These are phyloP conservation scores for Pimpla rufipes DNA, from an alignment of 2,888 invertebrate genomes.

Conservation along the genomic window DNA sequence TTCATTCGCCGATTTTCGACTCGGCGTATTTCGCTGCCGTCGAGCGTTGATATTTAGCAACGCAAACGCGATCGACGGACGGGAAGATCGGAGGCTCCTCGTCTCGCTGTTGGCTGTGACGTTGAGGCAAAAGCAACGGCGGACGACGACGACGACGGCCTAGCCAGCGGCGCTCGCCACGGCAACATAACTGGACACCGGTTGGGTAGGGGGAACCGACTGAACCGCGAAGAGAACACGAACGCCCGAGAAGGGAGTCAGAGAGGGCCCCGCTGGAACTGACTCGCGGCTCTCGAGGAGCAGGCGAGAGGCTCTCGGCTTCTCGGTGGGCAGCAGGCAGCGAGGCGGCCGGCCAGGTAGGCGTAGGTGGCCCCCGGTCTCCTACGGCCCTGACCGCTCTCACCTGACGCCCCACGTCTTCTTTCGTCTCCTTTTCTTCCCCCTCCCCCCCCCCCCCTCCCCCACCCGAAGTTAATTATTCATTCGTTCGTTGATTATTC, in stretches of 20 bases:
- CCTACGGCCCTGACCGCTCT: constrained; percentile 67
- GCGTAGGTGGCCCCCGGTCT: constrained; percentile 65
- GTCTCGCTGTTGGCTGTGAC: background rate
- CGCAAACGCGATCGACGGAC: background rate
- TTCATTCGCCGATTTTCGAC: constrained; percentile 16
- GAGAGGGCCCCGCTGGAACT: constrained; percentile 65
- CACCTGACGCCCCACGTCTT: constrained; percentile 64
- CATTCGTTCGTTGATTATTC: constrained; percentile 3
- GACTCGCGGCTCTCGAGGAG: constrained; percentile 27
- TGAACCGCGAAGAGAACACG: constrained; percentile 77
- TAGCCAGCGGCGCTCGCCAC: constrained; percentile 78
- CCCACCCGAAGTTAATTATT: constrained; percentile 49
- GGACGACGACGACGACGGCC: constrained; percentile 67
- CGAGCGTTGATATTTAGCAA: background rate
- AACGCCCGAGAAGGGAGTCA: constrained; percentile 65
- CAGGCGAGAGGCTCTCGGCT: constrained; percentile 27
- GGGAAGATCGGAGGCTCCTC: too few relatives aligned
- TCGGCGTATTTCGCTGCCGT: too few relatives aligned
- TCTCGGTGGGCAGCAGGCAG: background rate
- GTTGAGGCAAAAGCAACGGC: constrained; percentile 32
- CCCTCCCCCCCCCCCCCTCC: too few relatives aligned
- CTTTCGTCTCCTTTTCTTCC: constrained; percentile 37
- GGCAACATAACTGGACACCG: constrained; percentile 84
- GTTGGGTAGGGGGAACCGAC: constrained; percentile 82
- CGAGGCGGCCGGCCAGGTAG: constrained; percentile 24